These are phyloP conservation scores for Neomonachus schauinslandi DNA, from an alignment of 2,113 vertebrate species.

Conservation along the genomic window DNA sequence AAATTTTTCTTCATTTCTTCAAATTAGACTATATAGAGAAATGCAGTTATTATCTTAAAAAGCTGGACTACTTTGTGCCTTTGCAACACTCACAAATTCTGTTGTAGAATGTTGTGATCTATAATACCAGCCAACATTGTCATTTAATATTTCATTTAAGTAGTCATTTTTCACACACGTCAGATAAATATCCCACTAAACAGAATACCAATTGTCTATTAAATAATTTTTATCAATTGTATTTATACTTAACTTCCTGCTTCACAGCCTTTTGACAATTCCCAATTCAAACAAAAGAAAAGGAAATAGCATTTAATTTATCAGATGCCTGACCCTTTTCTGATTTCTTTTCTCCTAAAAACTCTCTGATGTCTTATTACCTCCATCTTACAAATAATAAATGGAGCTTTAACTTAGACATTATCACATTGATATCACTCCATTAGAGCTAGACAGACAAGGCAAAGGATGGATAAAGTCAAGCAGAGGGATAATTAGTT, in stretches of 20 bases:
- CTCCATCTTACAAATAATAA: neutral
- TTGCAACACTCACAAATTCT: neutral
- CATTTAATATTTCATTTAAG: neutral
- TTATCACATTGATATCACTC: neutral
- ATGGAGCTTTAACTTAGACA: neutral
- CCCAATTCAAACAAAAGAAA: neutral
- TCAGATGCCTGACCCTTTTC: neutral
- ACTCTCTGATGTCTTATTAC: neutral
- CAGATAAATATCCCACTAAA: constrained; percentile 42
- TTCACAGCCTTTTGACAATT: constrained; percentile 21
- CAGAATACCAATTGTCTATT: neutral
- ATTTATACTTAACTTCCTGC: constrained; percentile 28
- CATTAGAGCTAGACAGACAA: neutral
- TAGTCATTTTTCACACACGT: neutral
- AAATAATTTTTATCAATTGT: neutral
- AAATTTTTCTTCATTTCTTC: neutral
- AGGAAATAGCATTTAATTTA: constrained; percentile 12
- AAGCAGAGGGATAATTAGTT: neutral
- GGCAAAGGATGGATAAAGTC: neutral
- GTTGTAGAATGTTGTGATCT: neutral
- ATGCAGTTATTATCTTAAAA: neutral
- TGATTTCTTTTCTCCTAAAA: constrained; percentile 13
- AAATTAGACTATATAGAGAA: neutral
- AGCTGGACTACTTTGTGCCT: neutral
- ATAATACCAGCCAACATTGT: neutral